These are phyloP conservation scores for Lucifuga dentata DNA, from an alignment of 2,113 vertebrate genomes.

Conservation along the genomic window DNA sequence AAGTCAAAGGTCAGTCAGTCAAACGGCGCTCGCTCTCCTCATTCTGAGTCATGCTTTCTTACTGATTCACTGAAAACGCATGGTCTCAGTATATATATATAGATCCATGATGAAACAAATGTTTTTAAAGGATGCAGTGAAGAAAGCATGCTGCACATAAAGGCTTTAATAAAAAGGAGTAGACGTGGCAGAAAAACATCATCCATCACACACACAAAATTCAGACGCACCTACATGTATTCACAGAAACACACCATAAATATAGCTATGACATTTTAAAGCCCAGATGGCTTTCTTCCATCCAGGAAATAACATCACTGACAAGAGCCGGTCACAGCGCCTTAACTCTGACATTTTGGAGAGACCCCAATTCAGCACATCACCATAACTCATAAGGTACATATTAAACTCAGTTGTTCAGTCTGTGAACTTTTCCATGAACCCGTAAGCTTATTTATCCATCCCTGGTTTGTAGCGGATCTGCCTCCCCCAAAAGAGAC, in stretches of 20 bases:
- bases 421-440: slow-evolving; percentile 65
- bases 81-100: too few relatives aligned
- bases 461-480: slow-evolving; percentile 43
- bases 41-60: too few relatives aligned
- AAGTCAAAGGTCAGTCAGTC: too few relatives aligned
- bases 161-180: slow-evolving; percentile 1
- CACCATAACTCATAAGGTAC: slow-evolving; percentile 57
- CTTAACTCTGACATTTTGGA: slow-evolving; percentile 47
- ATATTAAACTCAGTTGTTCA: slow-evolving; percentile 56
- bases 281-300: slow-evolving; percentile 27
- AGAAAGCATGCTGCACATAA: too few relatives aligned
- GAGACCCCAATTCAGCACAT: slow-evolving; percentile 43
- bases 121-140: too few relatives aligned
- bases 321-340: slow-evolving; percentile 13
- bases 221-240: background rate
- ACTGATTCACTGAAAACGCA: too few relatives aligned
- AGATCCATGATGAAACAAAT: too few relatives aligned
- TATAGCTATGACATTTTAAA: slow-evolving; percentile 37
- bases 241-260: slow-evolving; percentile 32
- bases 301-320: slow-evolving; percentile 53
- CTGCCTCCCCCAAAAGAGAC: slow-evolving; percentile 7
- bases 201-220: background rate
- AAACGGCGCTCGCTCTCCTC: too few relatives aligned
- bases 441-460: slow-evolving; percentile 50
- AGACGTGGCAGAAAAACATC: slow-evolving; percentile 13